These are phyloP conservation scores for Cygnus olor DNA, from an alignment of 2,797 vertebrate species.

Conservation along the genomic window DNA sequence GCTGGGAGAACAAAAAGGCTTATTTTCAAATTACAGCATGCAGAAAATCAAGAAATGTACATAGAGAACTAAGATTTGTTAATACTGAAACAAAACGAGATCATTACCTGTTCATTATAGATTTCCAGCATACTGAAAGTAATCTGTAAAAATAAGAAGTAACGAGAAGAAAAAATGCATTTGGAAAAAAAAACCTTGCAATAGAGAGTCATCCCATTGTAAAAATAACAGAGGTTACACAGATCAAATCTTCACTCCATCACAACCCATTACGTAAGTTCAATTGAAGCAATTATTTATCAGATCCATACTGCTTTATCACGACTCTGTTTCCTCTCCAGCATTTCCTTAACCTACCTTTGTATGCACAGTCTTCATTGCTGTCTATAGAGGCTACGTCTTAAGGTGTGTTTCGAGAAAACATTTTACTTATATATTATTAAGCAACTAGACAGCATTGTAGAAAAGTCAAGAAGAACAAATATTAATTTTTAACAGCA, in stretches of 20 bases:
- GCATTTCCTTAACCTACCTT: neutral
- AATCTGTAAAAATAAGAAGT: slow-evolving; percentile 75
- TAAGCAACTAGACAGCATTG: neutral
- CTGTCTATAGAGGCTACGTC: neutral
- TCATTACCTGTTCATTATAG: slow-evolving; percentile 89
- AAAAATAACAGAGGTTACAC: neutral
- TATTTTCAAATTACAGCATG: too few relatives aligned
- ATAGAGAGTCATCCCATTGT: neutral
- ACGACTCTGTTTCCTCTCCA: neutral
- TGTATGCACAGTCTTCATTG: too few relatives aligned
- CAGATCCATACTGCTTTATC: neutral
- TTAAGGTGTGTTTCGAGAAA: neutral
- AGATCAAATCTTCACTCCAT: neutral
- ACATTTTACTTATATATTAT: neutral
- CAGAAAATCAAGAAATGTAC: neutral
- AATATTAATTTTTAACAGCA: neutral
- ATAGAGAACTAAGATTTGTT: neutral
- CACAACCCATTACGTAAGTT: neutral
- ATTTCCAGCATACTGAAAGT: slow-evolving; percentile 93
- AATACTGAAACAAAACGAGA: neutral
- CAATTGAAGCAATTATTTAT: neutral
- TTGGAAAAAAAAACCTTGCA: neutral
- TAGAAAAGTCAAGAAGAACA: neutral
- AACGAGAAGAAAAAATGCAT: neutral
- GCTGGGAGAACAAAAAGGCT: neutral